Percentiles rank a stretch among this genome's conserved stretches.
Evolutionary conservation across 30 jellyfish, hydroid and myxozoan species (phyloP).

Genomic region (Nemopilema nomurai): DNA sequence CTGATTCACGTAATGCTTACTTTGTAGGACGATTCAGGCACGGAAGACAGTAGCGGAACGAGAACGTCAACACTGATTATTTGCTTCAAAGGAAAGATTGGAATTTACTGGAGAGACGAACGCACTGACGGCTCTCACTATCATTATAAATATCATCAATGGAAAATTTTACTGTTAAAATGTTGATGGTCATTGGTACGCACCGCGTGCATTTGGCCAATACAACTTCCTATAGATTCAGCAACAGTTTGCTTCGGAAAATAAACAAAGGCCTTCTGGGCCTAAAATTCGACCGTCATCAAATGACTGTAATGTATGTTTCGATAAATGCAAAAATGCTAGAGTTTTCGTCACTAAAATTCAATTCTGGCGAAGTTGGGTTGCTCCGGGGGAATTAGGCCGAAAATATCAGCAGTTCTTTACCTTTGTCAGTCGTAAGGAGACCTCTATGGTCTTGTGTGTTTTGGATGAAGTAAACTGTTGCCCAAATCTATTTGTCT

Average conservation of each 20-base stretch:
- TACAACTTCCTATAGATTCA: background rate
- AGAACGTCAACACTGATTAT: constrained; percentile 8
- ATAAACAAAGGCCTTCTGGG: too few relatives aligned
- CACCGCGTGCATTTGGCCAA: background rate
- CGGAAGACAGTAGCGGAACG: constrained; percentile 28
- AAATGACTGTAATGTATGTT: too few relatives aligned
- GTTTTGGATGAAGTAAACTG: background rate
- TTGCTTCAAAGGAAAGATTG: constrained; percentile 34
- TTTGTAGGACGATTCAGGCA: constrained; percentile 73
- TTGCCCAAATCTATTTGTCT: background rate
- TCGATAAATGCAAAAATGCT: too few relatives aligned
- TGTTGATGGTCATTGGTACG: background rate
- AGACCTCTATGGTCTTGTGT: too few relatives aligned
- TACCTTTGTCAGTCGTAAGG: too few relatives aligned
- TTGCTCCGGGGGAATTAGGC: too few relatives aligned
- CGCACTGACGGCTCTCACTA: background rate
- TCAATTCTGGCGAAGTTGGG: too few relatives aligned
- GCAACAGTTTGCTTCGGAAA: background rate
- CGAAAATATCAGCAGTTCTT: too few relatives aligned
- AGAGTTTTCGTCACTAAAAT: too few relatives aligned
- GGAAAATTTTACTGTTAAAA: background rate
- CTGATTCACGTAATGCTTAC: too few relatives aligned
- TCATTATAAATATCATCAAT: background rate
- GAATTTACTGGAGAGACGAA: background rate
- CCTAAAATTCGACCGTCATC: too few relatives aligned